Percentiles rank a stretch among this genome's conserved stretches.
Conservation (phyloP, 2,113 vertebrate species). For the Herpetotheres cachinnans region DNA sequence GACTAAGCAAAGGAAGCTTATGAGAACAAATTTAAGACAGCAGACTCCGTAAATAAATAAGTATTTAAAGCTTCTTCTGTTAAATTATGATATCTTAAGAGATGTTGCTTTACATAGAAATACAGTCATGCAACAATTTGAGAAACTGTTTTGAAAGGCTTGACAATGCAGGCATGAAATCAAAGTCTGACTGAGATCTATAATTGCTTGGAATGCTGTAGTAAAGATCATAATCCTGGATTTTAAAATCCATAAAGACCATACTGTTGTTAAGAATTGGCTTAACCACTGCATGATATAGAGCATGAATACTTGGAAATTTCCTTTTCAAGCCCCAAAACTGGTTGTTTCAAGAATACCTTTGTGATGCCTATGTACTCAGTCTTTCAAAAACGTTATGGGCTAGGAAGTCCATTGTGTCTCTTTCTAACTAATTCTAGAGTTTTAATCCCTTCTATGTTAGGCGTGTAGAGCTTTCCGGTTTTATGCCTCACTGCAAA, state of each 20-base stretch:
- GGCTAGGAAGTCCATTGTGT: neutral
- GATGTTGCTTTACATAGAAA: neutral
- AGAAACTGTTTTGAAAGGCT: neutral
- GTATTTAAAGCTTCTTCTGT: neutral
- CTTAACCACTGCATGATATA: neutral
- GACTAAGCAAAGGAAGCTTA: neutral
- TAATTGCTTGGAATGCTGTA: neutral
- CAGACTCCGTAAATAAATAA: neutral
- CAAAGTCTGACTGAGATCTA: neutral
- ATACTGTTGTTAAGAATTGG: neutral
- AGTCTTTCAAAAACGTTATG: neutral
- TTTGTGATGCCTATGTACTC: neutral
- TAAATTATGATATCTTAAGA: neutral
- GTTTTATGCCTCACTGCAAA: neutral
- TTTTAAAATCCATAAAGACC: neutral
- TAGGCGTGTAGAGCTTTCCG: neutral
- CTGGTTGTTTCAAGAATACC: neutral
- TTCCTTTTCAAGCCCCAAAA: neutral
- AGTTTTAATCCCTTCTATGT: neutral
- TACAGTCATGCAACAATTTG: rapidly evolving
- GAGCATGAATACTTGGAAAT: neutral
- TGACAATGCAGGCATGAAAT: neutral
- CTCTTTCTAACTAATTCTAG: neutral
- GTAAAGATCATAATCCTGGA: neutral
- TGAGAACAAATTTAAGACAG: neutral